These are phyloP conservation scores for Jaculus jaculus DNA, from an alignment of 2,113 vertebrate species.

Conservation along the genomic window DNA sequence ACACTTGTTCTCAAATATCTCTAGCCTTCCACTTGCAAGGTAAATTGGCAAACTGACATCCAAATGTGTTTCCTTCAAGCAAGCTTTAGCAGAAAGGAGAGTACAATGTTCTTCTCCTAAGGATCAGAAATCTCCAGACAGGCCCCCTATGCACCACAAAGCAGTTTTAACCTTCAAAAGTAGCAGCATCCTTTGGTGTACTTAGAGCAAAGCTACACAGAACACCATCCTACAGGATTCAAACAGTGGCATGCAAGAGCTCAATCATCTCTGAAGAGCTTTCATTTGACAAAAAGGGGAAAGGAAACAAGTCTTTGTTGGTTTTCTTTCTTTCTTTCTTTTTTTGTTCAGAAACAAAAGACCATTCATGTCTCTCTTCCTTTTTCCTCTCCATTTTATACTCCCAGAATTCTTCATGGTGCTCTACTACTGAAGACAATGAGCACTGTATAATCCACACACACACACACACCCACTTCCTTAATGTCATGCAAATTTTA, in stretches of 20 bases:
- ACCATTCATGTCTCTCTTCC: constrained; percentile 63
- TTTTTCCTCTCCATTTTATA: constrained; percentile 41
- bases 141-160: constrained; percentile 67
- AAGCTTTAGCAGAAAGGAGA: constrained; percentile 39
- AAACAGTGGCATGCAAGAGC: constrained; percentile 70
- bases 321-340: background rate
- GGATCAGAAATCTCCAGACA: constrained; percentile 72
- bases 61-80: constrained; percentile 56
- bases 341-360: constrained; percentile 76
- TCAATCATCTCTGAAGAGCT: constrained; percentile 73
- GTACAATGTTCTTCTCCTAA: constrained; percentile 60
- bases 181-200: constrained; percentile 75
- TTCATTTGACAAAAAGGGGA: constrained; percentile 79
- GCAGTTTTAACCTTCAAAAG: constrained; percentile 79
- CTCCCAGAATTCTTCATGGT: constrained; percentile 33
- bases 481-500: constrained; percentile 41
- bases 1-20: background rate
- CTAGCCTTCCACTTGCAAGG: background rate
- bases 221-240: constrained; percentile 72
- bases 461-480: background rate
- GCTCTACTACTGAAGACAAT: constrained; percentile 34
- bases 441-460: background rate
- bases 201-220: constrained; percentile 70
- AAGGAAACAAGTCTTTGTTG: constrained; percentile 78
- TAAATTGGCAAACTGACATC: constrained; percentile 60